Evolutionary conservation across 2,888 invertebrate genomes (phyloP).

Genomic region (Ptilodon capucinus): DNA sequence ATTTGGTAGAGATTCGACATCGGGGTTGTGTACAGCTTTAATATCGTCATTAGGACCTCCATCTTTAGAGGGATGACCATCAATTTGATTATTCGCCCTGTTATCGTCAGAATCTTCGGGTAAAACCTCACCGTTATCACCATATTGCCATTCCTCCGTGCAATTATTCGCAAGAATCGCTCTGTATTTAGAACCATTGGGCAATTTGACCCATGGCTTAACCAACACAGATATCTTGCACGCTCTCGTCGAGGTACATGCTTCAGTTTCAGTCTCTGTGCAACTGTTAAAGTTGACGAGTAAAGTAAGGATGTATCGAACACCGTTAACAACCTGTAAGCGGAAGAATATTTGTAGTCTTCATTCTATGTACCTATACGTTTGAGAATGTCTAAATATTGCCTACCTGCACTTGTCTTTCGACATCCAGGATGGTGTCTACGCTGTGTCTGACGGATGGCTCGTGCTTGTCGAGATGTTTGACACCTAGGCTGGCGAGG

Average conservation of each 20-base stretch:
- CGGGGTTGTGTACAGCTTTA: constrained; percentile 52
- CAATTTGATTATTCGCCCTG: constrained; percentile 38
- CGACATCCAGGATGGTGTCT: constrained; percentile 71
- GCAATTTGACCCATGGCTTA: constrained; percentile 84
- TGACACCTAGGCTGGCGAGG: constrained; percentile 72
- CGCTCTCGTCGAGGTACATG: constrained; percentile 57
- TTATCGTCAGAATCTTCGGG: constrained; percentile 29
- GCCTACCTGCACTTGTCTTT: constrained; percentile 80
- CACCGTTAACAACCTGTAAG: constrained; percentile 83
- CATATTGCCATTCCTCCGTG: constrained; percentile 80
- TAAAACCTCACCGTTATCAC: constrained; percentile 60
- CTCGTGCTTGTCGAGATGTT: constrained; percentile 69
- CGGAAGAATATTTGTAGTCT: not conserved
- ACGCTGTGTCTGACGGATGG: constrained; percentile 62
- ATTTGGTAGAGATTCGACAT: constrained; percentile 51
- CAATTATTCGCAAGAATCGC: constrained; percentile 86
- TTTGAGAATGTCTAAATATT: not conserved
- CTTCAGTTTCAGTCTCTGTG: constrained; percentile 41
- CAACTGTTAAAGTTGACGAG: constrained; percentile 78
- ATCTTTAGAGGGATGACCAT: constrained; percentile 34
- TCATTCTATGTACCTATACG: not conserved
- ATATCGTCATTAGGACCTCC: constrained; percentile 58
- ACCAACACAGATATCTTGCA: constrained; percentile 85
- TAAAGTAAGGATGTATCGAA: constrained; percentile 81
- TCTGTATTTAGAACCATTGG: constrained; percentile 82